Base-by-base conservation (phyloP, 2,888 invertebrate species). In the Drosophila pseudotalamancana region DNA sequence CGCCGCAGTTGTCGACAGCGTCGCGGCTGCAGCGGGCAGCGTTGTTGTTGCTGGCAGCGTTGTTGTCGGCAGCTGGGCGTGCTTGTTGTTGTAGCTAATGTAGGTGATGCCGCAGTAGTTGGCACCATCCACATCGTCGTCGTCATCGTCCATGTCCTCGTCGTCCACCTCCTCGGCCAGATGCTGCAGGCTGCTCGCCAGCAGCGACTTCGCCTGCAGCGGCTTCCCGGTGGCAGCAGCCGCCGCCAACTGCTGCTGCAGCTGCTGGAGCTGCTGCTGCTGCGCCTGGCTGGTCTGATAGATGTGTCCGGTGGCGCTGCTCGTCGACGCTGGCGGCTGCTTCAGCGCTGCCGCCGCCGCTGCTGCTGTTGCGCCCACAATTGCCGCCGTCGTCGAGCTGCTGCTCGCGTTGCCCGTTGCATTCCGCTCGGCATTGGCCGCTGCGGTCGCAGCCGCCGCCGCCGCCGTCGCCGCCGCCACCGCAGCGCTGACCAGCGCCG, bases 201-300 rank as follows among this genome's bases (percentile, higher is more conserved):
- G 93, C 91, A 99, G 98, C 80, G 97, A 93, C 90, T 98, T 98
- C 8, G 99, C 99, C 85, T 98, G 97, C 90, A 98, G 98, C 68
- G 97, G 95, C 91, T 99, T 99, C 80, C 98, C 97, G 90, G 98
- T 97, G 0, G 99, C 98, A 89, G 99, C 98, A 92, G 98, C 99
- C 21, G 88, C 70, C 19, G 89, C 98, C 95, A 92, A 97, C 96
- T 91, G 97, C 93, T 90, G 94, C 92, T 92, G 93, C 91, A 69
- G 84, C 81, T 88, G 86, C 61, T 88, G 79, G 71, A 84, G 42
- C 79, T 85, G 80, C 49, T 76, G 74, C 62, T 78, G 79, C 59
- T 81, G 78, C 11, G 72, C 73, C 42, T 75, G 77, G 40, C 83
- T 84, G 14, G 85, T 76, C 59, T 82, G 82, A 53, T 83, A 83